Base-by-base conservation (phyloP, 64 coral and sea anemone species). In the Montipora foliosa region DNA sequence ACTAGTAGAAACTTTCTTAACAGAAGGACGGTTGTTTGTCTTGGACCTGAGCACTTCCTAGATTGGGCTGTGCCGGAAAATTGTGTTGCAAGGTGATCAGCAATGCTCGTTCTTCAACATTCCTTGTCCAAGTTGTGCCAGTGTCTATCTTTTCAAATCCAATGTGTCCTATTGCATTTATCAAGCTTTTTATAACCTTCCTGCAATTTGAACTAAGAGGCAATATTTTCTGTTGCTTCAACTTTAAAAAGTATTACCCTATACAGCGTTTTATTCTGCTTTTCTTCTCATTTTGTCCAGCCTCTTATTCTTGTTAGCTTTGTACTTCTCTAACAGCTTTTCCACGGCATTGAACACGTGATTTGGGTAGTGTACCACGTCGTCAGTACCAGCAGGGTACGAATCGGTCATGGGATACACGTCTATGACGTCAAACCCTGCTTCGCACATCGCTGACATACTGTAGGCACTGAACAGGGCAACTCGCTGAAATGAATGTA, bases 391-490 rank as follows among this genome's bases (percentile, higher is more conserved):
- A 25, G 77, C 77, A 0, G 92, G 92, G 16, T 97, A 92, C 51
- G 92, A 75, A 50, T 97, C 92, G 21, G 92, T 97, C 92, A 97
- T 68, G 21, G 95, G 95, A 84, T 93, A 97, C 15, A 94, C 89
- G 75, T 97, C 95, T n/a, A 97, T 49, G n/a, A 97, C 87, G 77
- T 97, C 92, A 62, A 97, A 91, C 20, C 95, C 95, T 7, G 95
- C 95, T 49, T 93, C 75, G 82, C 95, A 97, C 95, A 97, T 97
- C 62, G 95, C 89, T 1, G 87, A 84, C 44, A 93, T 91, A 1
- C 92, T 92, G 12, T 97, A 97, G 0, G 92, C 74, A 47, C 94
- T 97, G 83, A 94, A 97, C 6, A 97, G 69, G 13, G 86, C 82
- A 77, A 97, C 82, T 47, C 89, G 92, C 95, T 97, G 92, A 93